Evolutionary conservation across 2,888 invertebrate species (phyloP), one percentile per base, ranked within the genome.

Genomic region (Arctia plantaginis): DNA sequence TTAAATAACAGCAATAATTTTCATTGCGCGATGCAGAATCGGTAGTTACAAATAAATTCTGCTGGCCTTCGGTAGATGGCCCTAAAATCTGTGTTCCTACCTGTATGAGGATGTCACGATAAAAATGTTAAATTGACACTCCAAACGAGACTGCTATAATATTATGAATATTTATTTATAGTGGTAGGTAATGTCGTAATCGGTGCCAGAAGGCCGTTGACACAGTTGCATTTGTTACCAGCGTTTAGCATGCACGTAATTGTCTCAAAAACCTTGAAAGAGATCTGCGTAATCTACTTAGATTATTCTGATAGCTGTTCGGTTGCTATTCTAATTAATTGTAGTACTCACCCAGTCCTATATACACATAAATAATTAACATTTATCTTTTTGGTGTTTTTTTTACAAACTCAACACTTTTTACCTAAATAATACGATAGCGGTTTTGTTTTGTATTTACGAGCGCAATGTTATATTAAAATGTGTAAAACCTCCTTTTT

Each of bases 201-300:
- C 20, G 15, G 13, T 67, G 33, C 35, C 33, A 35, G 44, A 64
- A 72, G 62, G 72, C 20, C 67, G 41, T 30, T 82, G 77, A 77
- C 82, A 84, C 76, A 81, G 66, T 79, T 82, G 73, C 76, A 75
- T 69, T 64, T 62, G 64, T 78, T 77, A 74, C 30, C 67, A 66
- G 67, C 47, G 7, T 75, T 78, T 78, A 70, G 27, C 68, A 47
- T 73, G 65, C 83, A 74, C 76, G 59, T 74, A 69, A 71, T 67
- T 76, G 35, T 55, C 62, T 65, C 18, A 20, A 27, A 71, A 78
- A 39, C 83, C 81, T 75, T 83, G 83, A 77, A 64, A 33, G 12
- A 67, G 44, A 30, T n/a, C 67, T 62, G 27, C 15, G 15, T 62
- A 62, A 62, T 6, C 27, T 13, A 62, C 15, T 15, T 62, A 62